Conservation (phyloP, 1,140 invertebrate species). For the Zaprionus nigranus region DNA sequence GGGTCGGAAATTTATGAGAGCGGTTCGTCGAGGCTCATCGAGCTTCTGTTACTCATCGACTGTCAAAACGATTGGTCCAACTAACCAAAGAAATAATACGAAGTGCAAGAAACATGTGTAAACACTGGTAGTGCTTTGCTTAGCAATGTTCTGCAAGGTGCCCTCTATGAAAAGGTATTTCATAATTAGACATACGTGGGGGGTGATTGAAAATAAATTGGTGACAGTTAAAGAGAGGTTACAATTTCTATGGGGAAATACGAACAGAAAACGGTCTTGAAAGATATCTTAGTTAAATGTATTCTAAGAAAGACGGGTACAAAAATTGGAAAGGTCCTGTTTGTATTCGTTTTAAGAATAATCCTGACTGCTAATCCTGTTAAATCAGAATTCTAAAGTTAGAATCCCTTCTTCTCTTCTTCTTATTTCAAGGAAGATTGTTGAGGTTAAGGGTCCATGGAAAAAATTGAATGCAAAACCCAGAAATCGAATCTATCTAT, state of each 20-base stretch:
- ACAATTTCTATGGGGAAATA: background rate
- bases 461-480: too few relatives aligned
- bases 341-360: too few relatives aligned
- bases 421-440: too few relatives aligned
- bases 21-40: conserved; percentile 18
- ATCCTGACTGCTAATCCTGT: too few relatives aligned
- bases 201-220: background rate
- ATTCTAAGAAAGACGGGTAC: background rate
- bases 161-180: background rate
- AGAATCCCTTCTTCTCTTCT: too few relatives aligned
- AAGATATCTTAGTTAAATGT: background rate
- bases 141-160: background rate
- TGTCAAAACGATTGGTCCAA: conserved; percentile 33
- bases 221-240: conserved; percentile 24
- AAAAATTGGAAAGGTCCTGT: too few relatives aligned
- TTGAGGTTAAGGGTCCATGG: too few relatives aligned
- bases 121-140: background rate
- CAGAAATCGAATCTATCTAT: too few relatives aligned
- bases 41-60: background rate
- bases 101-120: background rate
- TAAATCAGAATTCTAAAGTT: too few relatives aligned
- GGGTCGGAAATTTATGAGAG: conserved; percentile 30
- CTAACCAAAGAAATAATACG: background rate
- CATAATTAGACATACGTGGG: background rate
- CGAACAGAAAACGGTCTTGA: background rate